Conservation (phyloP, 2,888 invertebrate species). For the Pristionchus arcanus region DNA sequence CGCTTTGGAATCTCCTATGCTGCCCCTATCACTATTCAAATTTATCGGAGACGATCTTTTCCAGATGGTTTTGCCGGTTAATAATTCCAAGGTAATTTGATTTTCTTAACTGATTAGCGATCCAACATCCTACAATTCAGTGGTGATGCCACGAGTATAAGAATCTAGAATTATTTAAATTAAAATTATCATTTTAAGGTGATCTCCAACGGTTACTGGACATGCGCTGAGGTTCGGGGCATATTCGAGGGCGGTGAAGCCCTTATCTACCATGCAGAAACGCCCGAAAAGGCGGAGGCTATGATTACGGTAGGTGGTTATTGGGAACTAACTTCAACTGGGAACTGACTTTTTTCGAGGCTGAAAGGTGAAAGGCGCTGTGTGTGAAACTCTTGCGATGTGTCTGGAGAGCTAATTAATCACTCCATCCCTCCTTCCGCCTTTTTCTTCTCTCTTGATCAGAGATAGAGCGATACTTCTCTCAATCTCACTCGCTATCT, state of each 20-base stretch:
- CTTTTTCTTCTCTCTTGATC: not conserved
- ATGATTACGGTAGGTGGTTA: conserved; percentile 8
- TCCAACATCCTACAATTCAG: not conserved
- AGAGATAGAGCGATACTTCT: not conserved
- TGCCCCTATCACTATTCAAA: not conserved
- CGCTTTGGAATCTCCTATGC: not conserved
- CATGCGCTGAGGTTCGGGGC: not conserved
- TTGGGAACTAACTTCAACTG: not conserved
- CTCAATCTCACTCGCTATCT: not conserved
- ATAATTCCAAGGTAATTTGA: not conserved
- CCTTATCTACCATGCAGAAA: conserved; percentile 27
- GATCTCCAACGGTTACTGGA: conserved; percentile 33
- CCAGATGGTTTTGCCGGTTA: not conserved
- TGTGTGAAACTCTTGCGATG: not conserved
- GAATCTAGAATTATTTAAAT: not conserved
- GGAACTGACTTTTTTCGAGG: not conserved
- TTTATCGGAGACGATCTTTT: conserved; percentile 1
- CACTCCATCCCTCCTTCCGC: not conserved
- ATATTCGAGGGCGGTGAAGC: not conserved
- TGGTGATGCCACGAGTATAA: not conserved
- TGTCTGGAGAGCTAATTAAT: not conserved
- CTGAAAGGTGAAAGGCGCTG: not conserved
- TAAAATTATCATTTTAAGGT: not conserved
- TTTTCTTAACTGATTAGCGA: too few relatives aligned
- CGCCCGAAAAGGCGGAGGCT: not conserved